phyloP scores from a whole-genome alignment of 2,113 vertebrate genomes.

The Cyprinus carpio region DNA sequence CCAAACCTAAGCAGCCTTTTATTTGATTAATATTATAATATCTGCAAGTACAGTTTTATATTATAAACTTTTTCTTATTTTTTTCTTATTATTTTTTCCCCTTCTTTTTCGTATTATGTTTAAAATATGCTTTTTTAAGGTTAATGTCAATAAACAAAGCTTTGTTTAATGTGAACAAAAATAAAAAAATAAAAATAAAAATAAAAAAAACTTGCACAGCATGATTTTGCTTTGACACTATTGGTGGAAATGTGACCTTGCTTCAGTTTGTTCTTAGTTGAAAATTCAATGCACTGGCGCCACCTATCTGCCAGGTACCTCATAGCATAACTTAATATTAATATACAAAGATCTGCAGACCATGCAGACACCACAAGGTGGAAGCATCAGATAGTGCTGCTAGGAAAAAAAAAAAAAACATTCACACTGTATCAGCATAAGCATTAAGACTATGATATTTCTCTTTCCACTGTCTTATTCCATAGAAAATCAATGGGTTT shows the following conservation, averaged over 20 bases:
- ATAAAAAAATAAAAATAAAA: too few relatives aligned
- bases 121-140: background rate
- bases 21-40: background rate
- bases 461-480: background rate
- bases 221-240: background rate
- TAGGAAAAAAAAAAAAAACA: background rate
- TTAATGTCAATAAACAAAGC: background rate
- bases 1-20: background rate
- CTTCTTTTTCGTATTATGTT: too few relatives aligned
- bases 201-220: background rate
- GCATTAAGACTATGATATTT: background rate
- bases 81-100: too few relatives aligned
- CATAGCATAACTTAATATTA: background rate
- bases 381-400: background rate
- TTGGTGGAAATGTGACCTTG: background rate
- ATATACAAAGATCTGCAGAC: too few relatives aligned
- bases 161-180: background rate
- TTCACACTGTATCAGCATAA: background rate
- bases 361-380: background rate
- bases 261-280: background rate
- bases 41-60: background rate
- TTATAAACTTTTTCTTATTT: too few relatives aligned
- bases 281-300: background rate
- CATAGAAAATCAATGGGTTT: slow-evolving; percentile 65
- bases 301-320: background rate